These are phyloP conservation scores for Spheniscus humboldti DNA, from an alignment of 2,797 vertebrate genomes.

Conservation along the genomic window DNA sequence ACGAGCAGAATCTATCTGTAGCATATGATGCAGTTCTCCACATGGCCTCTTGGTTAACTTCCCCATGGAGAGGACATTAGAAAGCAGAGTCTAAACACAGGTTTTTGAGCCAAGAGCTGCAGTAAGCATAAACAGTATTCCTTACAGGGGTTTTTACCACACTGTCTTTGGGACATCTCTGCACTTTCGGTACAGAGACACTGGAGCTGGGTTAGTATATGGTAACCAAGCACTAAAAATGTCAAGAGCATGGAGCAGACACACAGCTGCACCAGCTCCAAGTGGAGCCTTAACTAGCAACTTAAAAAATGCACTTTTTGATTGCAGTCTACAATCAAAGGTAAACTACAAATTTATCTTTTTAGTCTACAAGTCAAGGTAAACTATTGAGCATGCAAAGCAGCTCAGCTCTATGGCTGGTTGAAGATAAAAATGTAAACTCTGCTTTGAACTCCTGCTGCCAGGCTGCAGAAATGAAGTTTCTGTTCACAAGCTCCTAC, in stretches of 20 bases:
- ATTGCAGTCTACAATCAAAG: not conserved
- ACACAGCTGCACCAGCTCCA: not conserved
- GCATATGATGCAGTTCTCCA: not conserved
- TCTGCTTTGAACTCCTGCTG: not conserved
- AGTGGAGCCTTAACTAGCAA: not conserved
- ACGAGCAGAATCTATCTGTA: not conserved
- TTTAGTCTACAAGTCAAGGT: not conserved
- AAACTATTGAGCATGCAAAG: not conserved
- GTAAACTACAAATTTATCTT: not conserved
- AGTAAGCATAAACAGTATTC: not conserved
- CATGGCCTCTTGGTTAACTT: not conserved
- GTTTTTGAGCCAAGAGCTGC: not conserved
- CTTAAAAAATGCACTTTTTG: not conserved
- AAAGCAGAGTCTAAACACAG: not conserved
- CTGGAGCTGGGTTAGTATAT: not conserved
- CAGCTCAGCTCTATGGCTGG: not conserved
- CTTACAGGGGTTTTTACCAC: not conserved
- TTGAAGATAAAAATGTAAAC: not conserved
- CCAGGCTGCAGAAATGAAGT: not conserved
- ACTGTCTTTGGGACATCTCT: not conserved
- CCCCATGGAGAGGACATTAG: not conserved
- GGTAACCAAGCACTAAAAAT: not conserved
- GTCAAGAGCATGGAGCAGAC: not conserved
- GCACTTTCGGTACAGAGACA: not conserved
- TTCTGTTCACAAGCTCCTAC: not conserved